A percentile compares a stretch with the other conserved stretches of the same genome.
These are phyloP conservation scores for Malurus leucopterus DNA, from an alignment of 2,797 vertebrate genomes.

Conservation along the genomic window DNA sequence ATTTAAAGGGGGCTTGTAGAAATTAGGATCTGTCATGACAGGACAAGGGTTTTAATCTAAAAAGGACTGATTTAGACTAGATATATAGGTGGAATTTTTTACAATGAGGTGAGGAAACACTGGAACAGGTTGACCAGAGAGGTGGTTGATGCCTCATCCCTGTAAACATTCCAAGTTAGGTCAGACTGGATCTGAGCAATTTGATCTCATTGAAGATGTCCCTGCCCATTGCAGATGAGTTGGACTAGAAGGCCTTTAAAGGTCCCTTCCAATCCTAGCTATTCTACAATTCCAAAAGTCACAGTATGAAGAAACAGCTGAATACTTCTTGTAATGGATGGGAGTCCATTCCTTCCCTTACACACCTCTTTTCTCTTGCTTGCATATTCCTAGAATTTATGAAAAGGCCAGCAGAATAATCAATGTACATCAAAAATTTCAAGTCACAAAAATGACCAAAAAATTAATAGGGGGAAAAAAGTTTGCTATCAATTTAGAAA, in stretches of 20 bases:
- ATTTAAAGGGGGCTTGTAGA: neutral
- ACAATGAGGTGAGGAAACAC: neutral
- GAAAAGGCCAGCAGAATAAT: neutral
- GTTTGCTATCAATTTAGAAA: neutral
- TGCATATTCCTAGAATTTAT: neutral
- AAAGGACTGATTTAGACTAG: neutral
- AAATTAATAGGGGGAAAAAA: fast-evolving
- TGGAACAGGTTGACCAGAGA: neutral
- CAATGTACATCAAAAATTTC: neutral
- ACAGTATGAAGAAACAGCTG: neutral
- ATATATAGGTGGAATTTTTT: neutral
- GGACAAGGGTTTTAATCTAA: neutral
- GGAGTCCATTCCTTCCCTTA: neutral
- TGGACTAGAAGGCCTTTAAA: neutral
- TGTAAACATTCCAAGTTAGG: neutral
- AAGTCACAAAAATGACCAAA: neutral
- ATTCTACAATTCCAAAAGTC: neutral
- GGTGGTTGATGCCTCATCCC: neutral
- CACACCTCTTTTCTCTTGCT: neutral
- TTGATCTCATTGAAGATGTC: neutral
- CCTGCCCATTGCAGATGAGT: neutral
- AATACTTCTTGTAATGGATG: neutral
- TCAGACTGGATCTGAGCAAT: neutral
- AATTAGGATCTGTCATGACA: neutral
- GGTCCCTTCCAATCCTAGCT: neutral